Conservation (phyloP, 1,140 invertebrate genomes). For the Cydia fagiglandana region DNA sequence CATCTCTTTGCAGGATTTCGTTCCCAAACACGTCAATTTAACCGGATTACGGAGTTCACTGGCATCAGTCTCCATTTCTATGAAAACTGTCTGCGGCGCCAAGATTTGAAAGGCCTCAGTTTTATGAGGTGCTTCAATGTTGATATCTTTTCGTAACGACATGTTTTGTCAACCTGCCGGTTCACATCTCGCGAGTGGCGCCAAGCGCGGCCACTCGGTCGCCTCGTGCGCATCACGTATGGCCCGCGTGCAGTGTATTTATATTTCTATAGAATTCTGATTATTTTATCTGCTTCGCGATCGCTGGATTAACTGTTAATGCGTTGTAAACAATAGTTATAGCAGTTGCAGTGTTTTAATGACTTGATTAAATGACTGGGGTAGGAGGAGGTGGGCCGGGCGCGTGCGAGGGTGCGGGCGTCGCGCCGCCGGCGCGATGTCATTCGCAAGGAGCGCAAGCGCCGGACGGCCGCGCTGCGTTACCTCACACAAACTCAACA, state of each 20-base stretch:
- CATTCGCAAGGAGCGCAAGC: conserved; percentile 61
- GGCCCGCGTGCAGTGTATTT: conserved; percentile 56
- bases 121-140: conserved; percentile 38
- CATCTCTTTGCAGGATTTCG: background rate
- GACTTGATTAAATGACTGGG: conserved; percentile 54
- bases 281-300: conserved; percentile 46
- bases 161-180: conserved; percentile 31
- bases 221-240: conserved; percentile 61
- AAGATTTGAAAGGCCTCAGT: background rate
- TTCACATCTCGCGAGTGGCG: conserved; percentile 42
- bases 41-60: background rate
- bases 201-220: conserved; percentile 58
- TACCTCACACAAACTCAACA: conserved; percentile 36
- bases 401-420: conserved; percentile 35
- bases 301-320: conserved; percentile 54
- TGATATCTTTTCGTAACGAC: conserved; percentile 35
- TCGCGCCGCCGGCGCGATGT: conserved; percentile 41
- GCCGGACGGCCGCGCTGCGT: conserved; percentile 54
- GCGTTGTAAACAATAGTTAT: conserved; percentile 56
- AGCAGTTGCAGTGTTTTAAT: conserved; percentile 45
- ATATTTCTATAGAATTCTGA: conserved; percentile 47
- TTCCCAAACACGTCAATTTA: background rate
- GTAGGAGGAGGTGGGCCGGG: conserved; percentile 48
- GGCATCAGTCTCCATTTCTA: background rate
- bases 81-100: background rate